Evolutionary conservation across 2,888 invertebrate species (phyloP).

Genomic region (Drosophila silvestris): DNA sequence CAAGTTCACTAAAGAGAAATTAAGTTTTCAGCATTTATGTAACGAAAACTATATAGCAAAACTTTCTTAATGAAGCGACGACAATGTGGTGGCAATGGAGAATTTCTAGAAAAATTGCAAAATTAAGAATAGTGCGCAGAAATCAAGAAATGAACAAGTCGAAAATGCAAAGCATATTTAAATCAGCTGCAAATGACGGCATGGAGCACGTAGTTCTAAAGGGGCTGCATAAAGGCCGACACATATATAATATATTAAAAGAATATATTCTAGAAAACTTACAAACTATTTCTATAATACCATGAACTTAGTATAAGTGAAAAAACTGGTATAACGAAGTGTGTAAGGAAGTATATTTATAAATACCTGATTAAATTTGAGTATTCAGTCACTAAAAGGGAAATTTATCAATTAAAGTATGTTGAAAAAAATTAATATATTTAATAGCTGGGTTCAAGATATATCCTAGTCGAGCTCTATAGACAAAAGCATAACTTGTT

Average conservation of each 20-base stretch:
- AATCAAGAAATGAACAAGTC: neutral
- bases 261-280: neutral
- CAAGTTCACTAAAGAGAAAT: slow-evolving; percentile 81
- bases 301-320: neutral
- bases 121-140: slow-evolving; percentile 2
- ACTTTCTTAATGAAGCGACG: slow-evolving; percentile 77
- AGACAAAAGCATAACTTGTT: neutral
- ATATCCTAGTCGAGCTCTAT: neutral
- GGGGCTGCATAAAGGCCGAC: neutral
- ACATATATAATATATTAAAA: neutral
- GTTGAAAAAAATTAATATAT: neutral
- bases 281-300: neutral
- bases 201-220: neutral
- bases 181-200: neutral
- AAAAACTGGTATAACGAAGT: rapidly evolving
- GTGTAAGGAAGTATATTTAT: neutral
- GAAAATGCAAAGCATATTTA: slow-evolving; percentile 12
- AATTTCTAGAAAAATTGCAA: slow-evolving; percentile 43
- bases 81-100: slow-evolving; percentile 73
- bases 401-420: neutral
- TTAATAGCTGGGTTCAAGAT: neutral
- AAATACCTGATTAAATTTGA: neutral
- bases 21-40: slow-evolving; percentile 79
- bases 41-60: slow-evolving; percentile 78
- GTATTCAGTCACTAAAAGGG: neutral